These are phyloP conservation scores for Crocodylus rhombifer DNA, from an alignment of 2,797 vertebrate genomes.

Conservation along the genomic window DNA sequence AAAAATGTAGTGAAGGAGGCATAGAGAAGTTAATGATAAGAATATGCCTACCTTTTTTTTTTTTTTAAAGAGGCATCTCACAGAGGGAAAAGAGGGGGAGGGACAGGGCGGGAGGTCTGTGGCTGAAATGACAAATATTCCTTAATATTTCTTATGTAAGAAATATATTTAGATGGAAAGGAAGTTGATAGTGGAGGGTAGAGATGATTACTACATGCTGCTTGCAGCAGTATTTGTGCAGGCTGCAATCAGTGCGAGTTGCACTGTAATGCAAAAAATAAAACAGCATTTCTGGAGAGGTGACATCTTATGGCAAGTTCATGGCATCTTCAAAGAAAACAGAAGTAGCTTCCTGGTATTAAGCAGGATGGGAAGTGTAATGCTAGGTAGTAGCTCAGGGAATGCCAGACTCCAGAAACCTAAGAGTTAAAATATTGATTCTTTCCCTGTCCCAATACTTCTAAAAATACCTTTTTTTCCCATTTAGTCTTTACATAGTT, in stretches of 20 bases:
- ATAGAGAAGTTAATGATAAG: constrained; percentile 54
- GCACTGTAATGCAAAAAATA: constrained; percentile 22
- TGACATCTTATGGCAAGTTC: constrained; percentile 57
- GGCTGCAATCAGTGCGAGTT: neutral
- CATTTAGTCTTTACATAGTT: constrained; percentile 42
- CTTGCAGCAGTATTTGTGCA: constrained; percentile 36
- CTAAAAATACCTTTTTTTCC: constrained; percentile 31
- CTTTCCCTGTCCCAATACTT: neutral
- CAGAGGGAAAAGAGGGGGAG: neutral
- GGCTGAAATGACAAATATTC: constrained; percentile 36
- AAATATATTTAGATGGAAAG: constrained; percentile 25
- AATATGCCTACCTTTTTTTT: neutral
- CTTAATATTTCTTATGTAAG: constrained; percentile 4
- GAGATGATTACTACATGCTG: constrained; percentile 38
- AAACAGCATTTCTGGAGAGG: constrained; percentile 55
- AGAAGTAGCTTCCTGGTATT: constrained; percentile 44
- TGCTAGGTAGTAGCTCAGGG: neutral
- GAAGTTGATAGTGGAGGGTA: constrained; percentile 29
- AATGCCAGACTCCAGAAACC: constrained; percentile 34
- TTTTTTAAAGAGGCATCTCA: neutral
- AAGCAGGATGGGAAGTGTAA: constrained; percentile 38
- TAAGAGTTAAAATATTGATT: neutral
- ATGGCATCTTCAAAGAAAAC: constrained; percentile 59
- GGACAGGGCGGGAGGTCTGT: neutral
- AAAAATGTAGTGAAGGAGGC: constrained; percentile 52